Conservation (phyloP, 2,888 invertebrate genomes). For the Argyresthia albistria region DNA sequence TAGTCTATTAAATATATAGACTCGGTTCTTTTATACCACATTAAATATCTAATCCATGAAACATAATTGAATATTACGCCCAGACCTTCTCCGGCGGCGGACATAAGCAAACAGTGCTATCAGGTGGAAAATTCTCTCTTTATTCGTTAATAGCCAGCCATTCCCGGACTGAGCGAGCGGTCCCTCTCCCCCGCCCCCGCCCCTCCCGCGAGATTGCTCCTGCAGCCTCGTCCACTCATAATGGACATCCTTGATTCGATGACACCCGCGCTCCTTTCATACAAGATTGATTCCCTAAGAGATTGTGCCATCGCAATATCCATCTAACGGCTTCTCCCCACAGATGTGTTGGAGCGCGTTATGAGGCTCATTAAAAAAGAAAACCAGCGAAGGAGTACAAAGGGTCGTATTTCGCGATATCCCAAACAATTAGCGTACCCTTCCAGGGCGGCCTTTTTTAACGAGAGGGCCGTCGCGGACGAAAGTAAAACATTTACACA, state of each 20-base stretch:
- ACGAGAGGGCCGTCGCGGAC: constrained; percentile 14
- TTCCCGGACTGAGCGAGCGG: neutral
- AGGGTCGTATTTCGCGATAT: constrained; percentile 14
- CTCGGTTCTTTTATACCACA: no score
- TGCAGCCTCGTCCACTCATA: constrained; percentile 39
- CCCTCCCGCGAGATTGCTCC: neutral
- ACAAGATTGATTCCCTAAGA: constrained; percentile 30
- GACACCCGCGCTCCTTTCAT: constrained; percentile 39
- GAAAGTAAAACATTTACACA: constrained; percentile 23
- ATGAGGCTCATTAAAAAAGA: constrained; percentile 19
- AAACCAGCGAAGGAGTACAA: constrained; percentile 12
- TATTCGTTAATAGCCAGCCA: constrained; percentile 38
- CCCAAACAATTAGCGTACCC: constrained; percentile 22
- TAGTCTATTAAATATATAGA: no score
- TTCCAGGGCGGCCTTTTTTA: constrained; percentile 18
- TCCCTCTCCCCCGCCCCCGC: neutral
- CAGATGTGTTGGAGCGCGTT: neutral
- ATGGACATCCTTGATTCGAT: constrained; percentile 43
- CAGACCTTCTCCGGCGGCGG: constrained; percentile 15
- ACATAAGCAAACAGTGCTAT: constrained; percentile 35
- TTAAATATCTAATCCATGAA: no score
- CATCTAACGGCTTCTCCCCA: neutral
- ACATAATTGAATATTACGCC: no score
- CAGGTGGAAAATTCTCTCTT: constrained; percentile 46
- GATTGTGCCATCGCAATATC: neutral